These are phyloP conservation scores for Lates japonicus DNA, from an alignment of 2,797 vertebrate genomes.

Conservation along the genomic window DNA sequence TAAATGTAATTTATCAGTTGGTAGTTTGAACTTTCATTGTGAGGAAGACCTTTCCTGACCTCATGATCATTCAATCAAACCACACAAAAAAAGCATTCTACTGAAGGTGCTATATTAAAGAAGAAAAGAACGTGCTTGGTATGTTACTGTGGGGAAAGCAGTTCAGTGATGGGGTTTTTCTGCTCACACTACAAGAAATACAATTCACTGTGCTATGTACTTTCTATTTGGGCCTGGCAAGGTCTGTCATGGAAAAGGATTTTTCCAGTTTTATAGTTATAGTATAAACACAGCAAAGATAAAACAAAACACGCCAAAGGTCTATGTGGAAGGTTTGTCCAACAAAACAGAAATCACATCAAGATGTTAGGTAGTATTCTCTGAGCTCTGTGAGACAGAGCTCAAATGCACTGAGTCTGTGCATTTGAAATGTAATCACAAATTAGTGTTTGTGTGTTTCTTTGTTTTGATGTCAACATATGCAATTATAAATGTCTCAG, in stretches of 20 bases:
- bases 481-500: background rate
- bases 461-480: background rate
- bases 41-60: slow-evolving; percentile 69
- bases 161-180: slow-evolving; percentile 20
- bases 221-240: background rate
- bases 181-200: slow-evolving; percentile 13
- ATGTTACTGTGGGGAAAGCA: slow-evolving; percentile 36
- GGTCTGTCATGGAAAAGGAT: background rate
- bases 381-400: too few relatives aligned
- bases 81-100: slow-evolving; percentile 51
- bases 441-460: background rate
- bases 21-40: slow-evolving; percentile 77
- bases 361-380: background rate
- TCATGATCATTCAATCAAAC: slow-evolving; percentile 79
- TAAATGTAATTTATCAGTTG: slow-evolving; percentile 81
- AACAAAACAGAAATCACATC: background rate
- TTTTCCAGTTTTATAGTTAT: background rate
- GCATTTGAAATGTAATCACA: background rate
- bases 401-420: background rate
- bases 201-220: background rate
- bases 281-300: background rate
- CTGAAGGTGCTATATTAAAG: slow-evolving; percentile 68
- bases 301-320: background rate
- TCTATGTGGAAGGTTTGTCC: background rate
- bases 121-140: slow-evolving; percentile 53